Percentiles rank a stretch among this genome's conserved stretches.
Conservation (phyloP, 2,888 invertebrate genomes). For the Quadriops clusia region DNA sequence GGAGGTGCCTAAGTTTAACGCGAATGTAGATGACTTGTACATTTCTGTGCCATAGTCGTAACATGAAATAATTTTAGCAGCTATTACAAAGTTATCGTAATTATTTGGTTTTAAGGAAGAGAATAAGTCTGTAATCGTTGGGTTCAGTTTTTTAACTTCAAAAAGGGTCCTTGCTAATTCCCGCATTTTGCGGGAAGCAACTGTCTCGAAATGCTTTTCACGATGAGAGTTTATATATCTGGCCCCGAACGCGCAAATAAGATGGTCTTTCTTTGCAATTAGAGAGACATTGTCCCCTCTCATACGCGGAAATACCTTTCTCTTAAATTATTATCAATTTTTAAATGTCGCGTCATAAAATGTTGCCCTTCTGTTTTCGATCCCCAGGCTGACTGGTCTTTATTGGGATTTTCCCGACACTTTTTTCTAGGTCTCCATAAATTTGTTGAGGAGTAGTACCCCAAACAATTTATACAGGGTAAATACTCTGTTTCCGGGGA, state of each 20-base stretch:
- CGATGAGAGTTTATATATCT: too few relatives aligned
- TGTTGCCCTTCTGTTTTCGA: too few relatives aligned
- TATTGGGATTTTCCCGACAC: conserved; percentile 7
- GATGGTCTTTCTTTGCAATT: too few relatives aligned
- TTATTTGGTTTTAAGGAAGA: not conserved
- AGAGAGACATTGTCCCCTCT: too few relatives aligned
- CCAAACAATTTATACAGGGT: conserved; percentile 18
- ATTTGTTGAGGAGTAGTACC: conserved; percentile 17
- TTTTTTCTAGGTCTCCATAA: conserved; percentile 18
- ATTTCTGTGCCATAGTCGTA: not conserved
- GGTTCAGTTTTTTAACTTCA: not conserved
- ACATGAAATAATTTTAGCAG: not conserved
- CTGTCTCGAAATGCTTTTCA: too few relatives aligned
- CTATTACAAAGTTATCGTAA: not conserved
- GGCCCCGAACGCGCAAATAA: too few relatives aligned
- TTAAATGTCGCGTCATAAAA: too few relatives aligned
- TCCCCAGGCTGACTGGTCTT: too few relatives aligned
- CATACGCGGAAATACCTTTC: too few relatives aligned
- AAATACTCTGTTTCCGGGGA: conserved; percentile 6
- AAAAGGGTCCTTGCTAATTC: not conserved
- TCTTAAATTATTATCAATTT: too few relatives aligned
- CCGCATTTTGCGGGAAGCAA: too few relatives aligned
- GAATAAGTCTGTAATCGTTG: conserved; percentile 3
- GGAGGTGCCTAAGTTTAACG: conserved; percentile 3
- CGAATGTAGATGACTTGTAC: conserved; percentile 1